Conservation (phyloP, 2,888 invertebrate species). For the Ophion costatus region DNA sequence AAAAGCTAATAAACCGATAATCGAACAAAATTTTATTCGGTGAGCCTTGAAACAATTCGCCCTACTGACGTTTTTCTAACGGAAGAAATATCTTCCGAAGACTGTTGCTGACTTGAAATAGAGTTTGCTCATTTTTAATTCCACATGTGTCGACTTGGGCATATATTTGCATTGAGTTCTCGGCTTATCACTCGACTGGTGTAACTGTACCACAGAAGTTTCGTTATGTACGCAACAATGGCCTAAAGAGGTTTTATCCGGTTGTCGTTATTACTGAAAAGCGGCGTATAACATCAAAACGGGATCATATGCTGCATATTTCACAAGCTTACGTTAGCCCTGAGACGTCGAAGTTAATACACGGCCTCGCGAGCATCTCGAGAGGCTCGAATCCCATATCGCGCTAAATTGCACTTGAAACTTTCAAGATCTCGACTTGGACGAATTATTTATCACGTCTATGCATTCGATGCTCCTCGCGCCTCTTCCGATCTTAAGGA, state of each 20-base stretch:
- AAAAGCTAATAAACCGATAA: no score
- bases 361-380: not conserved
- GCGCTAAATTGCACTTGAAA: not conserved
- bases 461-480: not conserved
- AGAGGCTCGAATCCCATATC: not conserved
- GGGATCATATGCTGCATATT: constrained; percentile 68
- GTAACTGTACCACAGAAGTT: not conserved
- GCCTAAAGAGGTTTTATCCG: no score
- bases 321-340: constrained; percentile 21
- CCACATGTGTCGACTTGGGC: no score
- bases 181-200: not conserved
- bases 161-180: not conserved
- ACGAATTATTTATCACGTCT: not conserved
- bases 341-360: constrained; percentile 5
- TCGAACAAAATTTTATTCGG: no score
- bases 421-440: not conserved
- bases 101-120: no score
- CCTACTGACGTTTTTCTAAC: no score
- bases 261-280: no score
- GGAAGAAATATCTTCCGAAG: no score
- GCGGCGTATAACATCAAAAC: constrained; percentile 51
- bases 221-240: no score
- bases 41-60: no score
- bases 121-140: no score
- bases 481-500: not conserved